Base-by-base conservation (phyloP, 2,797 vertebrate species). In the Erpetoichthys calabaricus region DNA sequence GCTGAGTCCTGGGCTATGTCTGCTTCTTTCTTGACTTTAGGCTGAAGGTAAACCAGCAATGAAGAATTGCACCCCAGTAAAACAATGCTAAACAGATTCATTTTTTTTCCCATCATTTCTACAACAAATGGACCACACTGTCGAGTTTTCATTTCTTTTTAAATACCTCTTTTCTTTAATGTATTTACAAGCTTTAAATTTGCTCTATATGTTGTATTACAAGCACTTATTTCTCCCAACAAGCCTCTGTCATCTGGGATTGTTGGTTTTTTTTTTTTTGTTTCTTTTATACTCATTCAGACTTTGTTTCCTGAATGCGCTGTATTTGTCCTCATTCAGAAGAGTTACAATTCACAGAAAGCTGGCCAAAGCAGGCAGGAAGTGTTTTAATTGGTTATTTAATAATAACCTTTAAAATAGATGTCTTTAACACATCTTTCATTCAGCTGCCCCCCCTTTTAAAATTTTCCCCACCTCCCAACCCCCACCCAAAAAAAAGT, bases 131-230 rank as follows among this genome's bases (percentile, higher is more conserved):
- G 51, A 53, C 58, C 56, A 46, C 43, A 59, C 46, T 7, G 51
- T 45, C 53, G 5, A 6, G 44, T 56, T 56, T 7, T 51, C 10
- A 59, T 64, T 47, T 65, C 68, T 74, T 80, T 84, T 86, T 83
- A 82, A 86, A 83, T 83, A 80, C 83, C 79, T 83, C 72, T 64
- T 83, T 85, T 81, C 77, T 86, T 88, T 88, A 85, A 90, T 94
- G 76, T 94, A 92, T 97, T 92, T 95, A 96, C 91, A 97, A 90
- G 88, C 88, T 83, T 91, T 92, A 89, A 88, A 87, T 83, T 86
- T 88, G 84, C 78, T 88, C 81, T 89, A 88, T 87, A 90, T 78
- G 78, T 86, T 82, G 86, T 86, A 89, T 88, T 88, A 86, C 86
- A 90, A 90, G 87, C 81, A 86, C 80, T 74, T 82, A 65, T 73